These are phyloP conservation scores for Micronycteris hirsuta DNA, from an alignment of 2,113 vertebrate genomes.

Conservation along the genomic window DNA sequence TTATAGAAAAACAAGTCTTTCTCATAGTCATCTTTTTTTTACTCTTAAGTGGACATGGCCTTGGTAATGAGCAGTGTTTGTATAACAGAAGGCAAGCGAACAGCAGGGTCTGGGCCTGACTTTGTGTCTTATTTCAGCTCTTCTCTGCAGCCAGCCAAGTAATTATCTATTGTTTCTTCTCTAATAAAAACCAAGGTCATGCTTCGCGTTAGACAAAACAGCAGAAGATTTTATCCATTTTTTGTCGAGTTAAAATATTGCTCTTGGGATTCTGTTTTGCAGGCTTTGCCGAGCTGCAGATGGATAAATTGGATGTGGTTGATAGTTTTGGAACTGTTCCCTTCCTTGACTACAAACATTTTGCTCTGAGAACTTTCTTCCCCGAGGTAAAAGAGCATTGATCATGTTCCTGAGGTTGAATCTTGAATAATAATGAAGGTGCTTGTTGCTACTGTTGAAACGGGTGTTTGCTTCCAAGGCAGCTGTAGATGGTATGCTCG, in stretches of 20 bases:
- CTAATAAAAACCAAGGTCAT: conserved; percentile 72
- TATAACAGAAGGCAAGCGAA: background rate
- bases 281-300: conserved; percentile 98
- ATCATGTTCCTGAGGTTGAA: conserved; percentile 62
- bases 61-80: conserved; percentile 16
- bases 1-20: conserved; percentile 1
- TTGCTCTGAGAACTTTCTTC: conserved; percentile 95
- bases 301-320: conserved; percentile 90
- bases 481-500: conserved; percentile 36
- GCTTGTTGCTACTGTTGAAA: conserved; percentile 12
- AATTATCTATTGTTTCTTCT: conserved; percentile 73
- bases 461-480: conserved; percentile 36
- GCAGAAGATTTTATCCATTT: conserved; percentile 65
- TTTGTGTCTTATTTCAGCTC: conserved; percentile 54
- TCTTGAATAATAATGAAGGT: conserved; percentile 66
- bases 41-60: background rate
- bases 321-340: conserved; percentile 92
- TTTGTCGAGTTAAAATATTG: conserved; percentile 67
- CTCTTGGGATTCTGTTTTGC: conserved; percentile 73
- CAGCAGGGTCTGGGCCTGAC: conserved; percentile 39
- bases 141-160: conserved; percentile 59
- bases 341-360: conserved; percentile 98
- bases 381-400: conserved; percentile 88
- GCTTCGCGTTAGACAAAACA: conserved; percentile 67
- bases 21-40: background rate